Percentiles rank a stretch among this genome's conserved stretches.
These are phyloP conservation scores for Drosophila murphyi DNA, from an alignment of 1,140 invertebrate genomes.

Conservation along the genomic window DNA sequence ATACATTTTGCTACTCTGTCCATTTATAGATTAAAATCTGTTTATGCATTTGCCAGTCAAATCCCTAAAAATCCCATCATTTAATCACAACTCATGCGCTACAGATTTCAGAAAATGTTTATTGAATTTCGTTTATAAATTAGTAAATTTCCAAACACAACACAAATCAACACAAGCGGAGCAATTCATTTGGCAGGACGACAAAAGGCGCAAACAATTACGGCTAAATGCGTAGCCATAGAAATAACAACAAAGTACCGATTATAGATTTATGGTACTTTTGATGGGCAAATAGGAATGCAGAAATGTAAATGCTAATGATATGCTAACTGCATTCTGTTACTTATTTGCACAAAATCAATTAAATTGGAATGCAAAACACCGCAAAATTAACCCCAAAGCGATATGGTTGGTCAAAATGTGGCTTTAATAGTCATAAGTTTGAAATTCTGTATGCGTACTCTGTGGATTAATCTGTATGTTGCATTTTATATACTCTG, in stretches of 20 bases:
- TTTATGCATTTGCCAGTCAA: conserved; percentile 24
- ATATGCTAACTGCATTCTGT: conserved; percentile 33
- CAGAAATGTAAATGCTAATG: conserved; percentile 31
- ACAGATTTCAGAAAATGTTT: not conserved
- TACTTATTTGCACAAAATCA: conserved; percentile 59
- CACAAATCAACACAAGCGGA: not conserved
- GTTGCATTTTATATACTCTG: not conserved
- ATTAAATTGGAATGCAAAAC: conserved; percentile 59
- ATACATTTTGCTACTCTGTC: not conserved
- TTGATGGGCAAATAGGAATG: conserved; percentile 3
- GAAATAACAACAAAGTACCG: conserved; percentile 14
- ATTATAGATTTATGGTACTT: not conserved
- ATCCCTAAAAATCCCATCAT: conserved; percentile 53
- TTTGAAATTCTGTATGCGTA: not conserved
- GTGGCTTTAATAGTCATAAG: not conserved
- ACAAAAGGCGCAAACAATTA: conserved; percentile 52
- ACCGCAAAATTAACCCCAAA: conserved; percentile 21
- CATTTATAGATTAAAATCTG: conserved; percentile 8
- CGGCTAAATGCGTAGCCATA: conserved; percentile 38
- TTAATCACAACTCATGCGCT: conserved; percentile 46
- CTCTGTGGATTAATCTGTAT: conserved; percentile 2
- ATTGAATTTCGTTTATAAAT: conserved; percentile 16
- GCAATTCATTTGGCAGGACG: conserved; percentile 10
- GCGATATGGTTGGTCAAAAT: conserved; percentile 14
- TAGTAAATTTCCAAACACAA: conserved; percentile 12